phyloP scores from a whole-genome alignment of 1,140 invertebrate genomes.

The Acyrthosiphon pisum region DNA sequence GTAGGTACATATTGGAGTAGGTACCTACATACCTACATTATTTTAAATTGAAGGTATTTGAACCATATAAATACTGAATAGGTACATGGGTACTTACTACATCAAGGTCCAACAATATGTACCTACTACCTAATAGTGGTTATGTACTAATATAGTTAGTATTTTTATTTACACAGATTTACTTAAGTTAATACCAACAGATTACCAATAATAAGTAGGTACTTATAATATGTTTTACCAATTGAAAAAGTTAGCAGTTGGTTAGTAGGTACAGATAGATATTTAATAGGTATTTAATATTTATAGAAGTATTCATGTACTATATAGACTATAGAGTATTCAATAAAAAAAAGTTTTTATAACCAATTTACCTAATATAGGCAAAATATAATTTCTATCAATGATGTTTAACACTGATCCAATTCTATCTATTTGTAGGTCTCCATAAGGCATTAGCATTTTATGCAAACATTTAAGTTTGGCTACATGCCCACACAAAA shows the following conservation, averaged over 20 bases:
- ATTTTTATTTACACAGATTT: background rate
- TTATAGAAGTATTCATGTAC: background rate
- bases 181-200: background rate
- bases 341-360: background rate
- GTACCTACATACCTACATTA: background rate
- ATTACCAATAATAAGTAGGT: background rate
- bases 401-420: background rate
- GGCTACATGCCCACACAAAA: background rate
- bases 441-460: background rate
- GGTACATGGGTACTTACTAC: background rate
- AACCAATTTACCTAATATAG: background rate
- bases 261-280: background rate
- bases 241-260: background rate
- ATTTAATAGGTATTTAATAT: no score
- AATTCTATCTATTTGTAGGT: background rate
- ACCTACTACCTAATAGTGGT: background rate
- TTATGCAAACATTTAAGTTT: background rate
- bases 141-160: conserved; percentile 30
- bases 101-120: background rate
- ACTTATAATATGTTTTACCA: background rate
- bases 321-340: background rate
- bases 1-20: background rate
- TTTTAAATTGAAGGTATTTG: background rate
- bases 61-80: conserved; percentile 22
- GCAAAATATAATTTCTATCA: background rate